Base-by-base conservation (phyloP, 2,113 vertebrate species). In the Ammodramus savannarum region DNA sequence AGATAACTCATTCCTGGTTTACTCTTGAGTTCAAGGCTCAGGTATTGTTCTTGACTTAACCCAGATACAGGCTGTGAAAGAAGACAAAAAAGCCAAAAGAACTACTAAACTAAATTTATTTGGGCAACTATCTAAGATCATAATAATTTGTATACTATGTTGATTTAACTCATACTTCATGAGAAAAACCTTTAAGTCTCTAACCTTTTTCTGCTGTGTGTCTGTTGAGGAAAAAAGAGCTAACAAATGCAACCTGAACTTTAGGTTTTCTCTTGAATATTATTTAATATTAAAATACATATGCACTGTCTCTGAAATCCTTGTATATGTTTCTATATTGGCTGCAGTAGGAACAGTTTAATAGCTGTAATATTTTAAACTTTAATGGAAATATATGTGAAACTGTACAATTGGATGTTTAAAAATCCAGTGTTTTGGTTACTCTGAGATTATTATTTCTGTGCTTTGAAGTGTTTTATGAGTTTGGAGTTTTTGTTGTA, bases 281-380 rank as follows among this genome's bases (percentile, higher is more conserved):
- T 39, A 41, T 36, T 61, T 68, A 89, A 48, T 68, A 54, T 90
- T 65, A 48, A 83, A 96, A 78, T 96, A 26, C 9, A 9, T 85
- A 12, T 2, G 20, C 68, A 23, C 36, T 95, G 89, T 71, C 80
- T 91, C 19, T 88, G 41, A 93, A 85, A 92, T 95, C 85, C 23
- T 68, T 83, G 21, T 71, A 5, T 89, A 7, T 84, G 22, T 91
- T 82, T 78, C 74, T 96, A 11, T 62, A 89, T 32, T 89, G 62
- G 61, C 38, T 74, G 63, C 85, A 80, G 49, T 29, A 72, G 34
- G 77, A 93, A 76, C 11, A 39, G 8, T 85, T 75, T 69, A 61
- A 71, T 83, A 89, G 39, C 71, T 97, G 52, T 80, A 63, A 76
- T 87, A 71, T 94, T 97, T 96, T 85, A 97, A 74, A 80, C 75